Conservation (phyloP, 2,113 vertebrate genomes). For the Telmatochromis sp. region DNA sequence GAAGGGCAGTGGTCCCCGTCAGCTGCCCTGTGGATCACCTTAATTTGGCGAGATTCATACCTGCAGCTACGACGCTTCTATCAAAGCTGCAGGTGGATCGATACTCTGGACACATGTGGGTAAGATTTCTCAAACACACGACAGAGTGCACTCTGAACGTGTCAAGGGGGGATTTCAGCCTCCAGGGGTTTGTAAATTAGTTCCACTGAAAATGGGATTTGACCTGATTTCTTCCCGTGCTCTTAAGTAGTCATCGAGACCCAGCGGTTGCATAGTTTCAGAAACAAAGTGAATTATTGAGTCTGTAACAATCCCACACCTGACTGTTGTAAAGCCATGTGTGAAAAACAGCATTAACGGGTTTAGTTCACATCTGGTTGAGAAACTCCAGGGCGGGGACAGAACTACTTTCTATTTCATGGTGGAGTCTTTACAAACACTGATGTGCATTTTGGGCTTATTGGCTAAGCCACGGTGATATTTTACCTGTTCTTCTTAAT, state of each 20-base stretch:
- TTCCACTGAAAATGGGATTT: background rate
- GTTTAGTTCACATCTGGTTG: background rate
- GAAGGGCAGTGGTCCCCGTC: accelerated
- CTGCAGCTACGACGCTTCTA: accelerated
- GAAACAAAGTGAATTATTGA: background rate
- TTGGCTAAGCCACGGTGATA: background rate
- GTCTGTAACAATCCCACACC: background rate
- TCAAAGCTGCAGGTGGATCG: background rate
- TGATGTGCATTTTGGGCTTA: background rate
- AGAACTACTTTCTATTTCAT: background rate
- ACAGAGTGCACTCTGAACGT: background rate
- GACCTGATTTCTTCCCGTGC: background rate
- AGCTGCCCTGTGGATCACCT: background rate
- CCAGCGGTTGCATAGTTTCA: background rate
- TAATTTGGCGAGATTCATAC: background rate
- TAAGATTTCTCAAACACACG: background rate
- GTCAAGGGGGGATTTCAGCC: background rate
- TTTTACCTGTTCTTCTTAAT: background rate
- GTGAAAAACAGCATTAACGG: background rate
- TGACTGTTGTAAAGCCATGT: background rate
- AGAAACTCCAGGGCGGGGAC: background rate
- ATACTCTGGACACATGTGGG: background rate
- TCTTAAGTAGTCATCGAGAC: background rate
- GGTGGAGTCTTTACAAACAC: background rate
- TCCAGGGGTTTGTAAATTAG: background rate